Evolutionary conservation across 2,113 vertebrate genomes (phyloP), one percentile per base, ranked within the genome.

Genomic region (Macroglossus sobrinus): DNA sequence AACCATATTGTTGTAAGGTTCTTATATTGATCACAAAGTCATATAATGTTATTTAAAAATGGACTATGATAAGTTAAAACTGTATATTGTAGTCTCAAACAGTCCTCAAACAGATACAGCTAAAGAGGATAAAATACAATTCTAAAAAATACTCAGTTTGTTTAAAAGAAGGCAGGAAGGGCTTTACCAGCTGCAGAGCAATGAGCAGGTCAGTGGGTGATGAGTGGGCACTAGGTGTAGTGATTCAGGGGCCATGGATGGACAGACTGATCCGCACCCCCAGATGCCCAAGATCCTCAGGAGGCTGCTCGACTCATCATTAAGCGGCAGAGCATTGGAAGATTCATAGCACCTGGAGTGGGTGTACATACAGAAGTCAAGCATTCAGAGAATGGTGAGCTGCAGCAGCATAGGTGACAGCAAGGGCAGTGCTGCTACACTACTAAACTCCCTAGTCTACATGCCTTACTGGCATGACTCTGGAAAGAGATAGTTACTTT

Each of bases 401-500:
- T 18, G 16, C 26, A 80, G 47, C 19, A 50, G 18, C 26, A 55
- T 19, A 12, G 15, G 53, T 28, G 22, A 35, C n/a, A 26, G 9
- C 53, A 80, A 14, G 35, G 21, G 18, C 2, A 12, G 55, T 12
- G 53, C n/a, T 50, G 33, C 33, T 26, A 22, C 19, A 35, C n/a
- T 12, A 28, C 76, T 50, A 14, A 59, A 8, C 76, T 28, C n/a
- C 35, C 19, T 38, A 40, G 35, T n/a, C 22, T 10, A 57, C 12
- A 59, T 50, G 18, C 13, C 30, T 9, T 50, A 45, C 33, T 53
- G 33, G 75, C 30, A 5, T 8, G 45, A 59, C 40, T 63, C 18
- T 82, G 24, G 19, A n/a, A 47, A 40, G 30, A 64, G 59, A 47
- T 47, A 99, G 99, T 99, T 98, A 99, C 99, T 7, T 97, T 99